Conservation (phyloP, 2,888 invertebrate genomes). For the Volucella inanis region DNA sequence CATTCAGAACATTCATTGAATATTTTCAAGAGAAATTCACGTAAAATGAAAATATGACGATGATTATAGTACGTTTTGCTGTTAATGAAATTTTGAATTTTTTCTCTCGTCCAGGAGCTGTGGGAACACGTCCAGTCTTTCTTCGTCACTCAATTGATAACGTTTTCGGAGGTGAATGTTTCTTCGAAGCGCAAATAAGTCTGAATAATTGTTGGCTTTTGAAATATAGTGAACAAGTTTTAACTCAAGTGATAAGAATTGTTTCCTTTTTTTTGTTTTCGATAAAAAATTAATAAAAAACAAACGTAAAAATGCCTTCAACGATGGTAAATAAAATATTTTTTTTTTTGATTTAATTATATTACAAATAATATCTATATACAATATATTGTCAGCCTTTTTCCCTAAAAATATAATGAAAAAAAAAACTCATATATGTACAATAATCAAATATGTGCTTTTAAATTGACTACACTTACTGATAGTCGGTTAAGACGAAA, state of each 20-base stretch:
- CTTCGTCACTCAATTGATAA: constrained; percentile 74
- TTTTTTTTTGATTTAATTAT: background rate
- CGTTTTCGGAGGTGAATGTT: constrained; percentile 70
- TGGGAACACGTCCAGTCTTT: constrained; percentile 74
- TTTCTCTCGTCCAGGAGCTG: constrained; percentile 74
- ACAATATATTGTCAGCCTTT: no score
- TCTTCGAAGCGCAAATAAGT: constrained; percentile 25
- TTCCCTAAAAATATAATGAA: no score
- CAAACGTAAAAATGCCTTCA: constrained; percentile 56
- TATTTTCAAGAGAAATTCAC: constrained; percentile 67
- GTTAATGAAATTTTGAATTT: constrained; percentile 72
- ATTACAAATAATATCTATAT: background rate
- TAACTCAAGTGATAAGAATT: constrained; percentile 26
- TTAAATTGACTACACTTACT: no score
- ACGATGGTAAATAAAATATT: constrained; percentile 61
- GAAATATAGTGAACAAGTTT: constrained; percentile 32
- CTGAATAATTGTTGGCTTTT: constrained; percentile 5
- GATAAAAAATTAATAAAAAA: constrained; percentile 6
- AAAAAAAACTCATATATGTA: no score
- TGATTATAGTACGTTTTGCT: constrained; percentile 71
- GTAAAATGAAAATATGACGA: constrained; percentile 72
- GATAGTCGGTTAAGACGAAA: no score
- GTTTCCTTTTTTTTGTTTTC: constrained; percentile 12
- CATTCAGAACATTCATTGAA: constrained; percentile 67
- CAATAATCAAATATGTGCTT: no score